Conservation (phyloP, 2,888 invertebrate genomes). For the Urechis unicinctus region DNA sequence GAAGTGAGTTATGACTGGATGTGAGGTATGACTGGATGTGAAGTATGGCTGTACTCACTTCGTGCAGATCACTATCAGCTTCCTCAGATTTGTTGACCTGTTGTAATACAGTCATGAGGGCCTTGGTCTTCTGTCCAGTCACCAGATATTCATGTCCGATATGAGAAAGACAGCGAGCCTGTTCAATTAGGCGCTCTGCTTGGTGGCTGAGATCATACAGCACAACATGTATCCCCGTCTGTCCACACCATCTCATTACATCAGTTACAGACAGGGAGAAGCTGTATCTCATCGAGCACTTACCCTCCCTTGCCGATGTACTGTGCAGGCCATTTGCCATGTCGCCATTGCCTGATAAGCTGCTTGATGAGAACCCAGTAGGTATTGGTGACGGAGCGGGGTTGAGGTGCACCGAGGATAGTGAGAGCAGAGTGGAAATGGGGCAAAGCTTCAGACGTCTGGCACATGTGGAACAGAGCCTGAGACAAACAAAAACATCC, state of each 20-base stretch:
- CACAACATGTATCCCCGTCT: too few species aligned
- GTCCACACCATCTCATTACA: too few species aligned
- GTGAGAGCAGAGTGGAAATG: slow-evolving; percentile 9
- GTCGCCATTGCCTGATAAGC: slow-evolving; percentile 9
- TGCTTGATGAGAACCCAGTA: slow-evolving; percentile 1
- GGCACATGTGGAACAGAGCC: background rate
- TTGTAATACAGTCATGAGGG: slow-evolving; percentile 13
- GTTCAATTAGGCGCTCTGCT: slow-evolving; percentile 10
- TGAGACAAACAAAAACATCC: too few species aligned
- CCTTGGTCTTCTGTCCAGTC: background rate
- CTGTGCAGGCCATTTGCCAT: slow-evolving; percentile 6
- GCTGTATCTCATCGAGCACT: too few species aligned
- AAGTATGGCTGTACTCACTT: slow-evolving; percentile 5
- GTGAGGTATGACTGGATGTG: too few species aligned
- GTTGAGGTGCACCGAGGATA: slow-evolving; percentile 10
- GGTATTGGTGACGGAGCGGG: background rate
- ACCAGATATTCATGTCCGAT: slow-evolving; percentile 11
- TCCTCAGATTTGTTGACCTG: slow-evolving; percentile 18
- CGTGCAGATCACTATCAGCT: slow-evolving; percentile 5
- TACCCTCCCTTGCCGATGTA: slow-evolving; percentile 6
- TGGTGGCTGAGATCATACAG: too few species aligned
- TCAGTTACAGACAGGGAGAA: too few species aligned
- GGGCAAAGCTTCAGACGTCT: slow-evolving; percentile 6
- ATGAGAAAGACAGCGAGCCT: slow-evolving; percentile 14
- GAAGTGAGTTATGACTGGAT: too few species aligned